phyloP scores from a whole-genome alignment of 2,113 vertebrate genomes.

The Chaenocephalus aceratus region DNA sequence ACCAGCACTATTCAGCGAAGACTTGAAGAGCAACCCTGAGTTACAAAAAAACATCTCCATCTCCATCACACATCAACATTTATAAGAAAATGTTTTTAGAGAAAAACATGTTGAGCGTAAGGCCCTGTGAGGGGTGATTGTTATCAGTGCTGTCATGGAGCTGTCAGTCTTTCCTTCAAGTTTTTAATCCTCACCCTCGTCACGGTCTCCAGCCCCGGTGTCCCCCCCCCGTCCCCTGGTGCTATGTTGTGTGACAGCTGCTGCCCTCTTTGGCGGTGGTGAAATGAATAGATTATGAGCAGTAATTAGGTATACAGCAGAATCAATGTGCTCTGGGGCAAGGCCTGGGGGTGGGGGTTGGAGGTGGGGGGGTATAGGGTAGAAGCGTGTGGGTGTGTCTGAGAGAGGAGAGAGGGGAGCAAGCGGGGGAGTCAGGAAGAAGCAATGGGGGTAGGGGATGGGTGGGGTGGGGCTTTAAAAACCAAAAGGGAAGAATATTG shows the following conservation, averaged over 20 bases:
- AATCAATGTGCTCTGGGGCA: conserved; percentile 99
- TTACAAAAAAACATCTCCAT: conserved; percentile 7
- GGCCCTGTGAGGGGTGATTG: conserved; percentile 25
- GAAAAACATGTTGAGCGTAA: conserved; percentile 36
- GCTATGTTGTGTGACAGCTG: conserved; percentile 92
- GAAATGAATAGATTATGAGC: conserved; percentile 99
- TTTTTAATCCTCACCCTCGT: conserved; percentile 50
- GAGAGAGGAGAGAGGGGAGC: conserved; percentile 18
- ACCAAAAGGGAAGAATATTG: conserved; percentile 1
- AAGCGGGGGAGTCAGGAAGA: conserved; percentile 63
- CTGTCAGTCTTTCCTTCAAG: conserved; percentile 33
- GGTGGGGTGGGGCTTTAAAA: conserved; percentile 18
- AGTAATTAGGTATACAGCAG: conserved; percentile 99
- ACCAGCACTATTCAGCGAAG: conserved; percentile 22
- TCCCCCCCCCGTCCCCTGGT: conserved; percentile 64
- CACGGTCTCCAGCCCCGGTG: conserved; percentile 33
- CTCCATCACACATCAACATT: conserved; percentile 37
- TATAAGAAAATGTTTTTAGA: not conserved
- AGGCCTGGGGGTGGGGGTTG: conserved; percentile 91
- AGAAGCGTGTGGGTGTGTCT: conserved; percentile 9
- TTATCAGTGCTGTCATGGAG: conserved; percentile 20
- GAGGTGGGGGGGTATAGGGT: conserved; percentile 68
- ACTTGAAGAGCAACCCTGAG: conserved; percentile 19
- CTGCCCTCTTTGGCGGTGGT: conserved; percentile 94
- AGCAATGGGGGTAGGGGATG: conserved; percentile 25